A percentile compares a stretch with the other conserved stretches of the same genome.
These are phyloP conservation scores for Eulemur coronatus DNA, from an alignment of 2,797 vertebrate genomes.

Conservation along the genomic window DNA sequence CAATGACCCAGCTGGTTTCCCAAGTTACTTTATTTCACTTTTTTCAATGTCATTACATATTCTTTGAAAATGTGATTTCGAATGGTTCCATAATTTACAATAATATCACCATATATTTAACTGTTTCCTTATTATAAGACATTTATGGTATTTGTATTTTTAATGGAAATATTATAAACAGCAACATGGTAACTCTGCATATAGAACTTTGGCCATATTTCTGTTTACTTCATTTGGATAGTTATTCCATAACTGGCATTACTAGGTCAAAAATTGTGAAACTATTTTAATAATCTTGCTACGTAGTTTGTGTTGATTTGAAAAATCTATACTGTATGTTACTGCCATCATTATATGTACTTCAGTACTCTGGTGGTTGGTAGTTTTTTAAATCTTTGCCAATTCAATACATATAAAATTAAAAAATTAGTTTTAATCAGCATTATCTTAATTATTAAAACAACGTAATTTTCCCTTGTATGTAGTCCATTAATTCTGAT, in stretches of 20 bases:
- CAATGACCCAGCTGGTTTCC: not conserved
- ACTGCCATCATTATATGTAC: not conserved
- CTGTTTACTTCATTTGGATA: not conserved
- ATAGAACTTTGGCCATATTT: not conserved
- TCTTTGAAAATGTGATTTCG: constrained; percentile 18
- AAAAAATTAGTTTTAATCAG: not conserved
- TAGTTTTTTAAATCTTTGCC: not conserved
- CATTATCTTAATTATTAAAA: not conserved
- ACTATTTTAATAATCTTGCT: not conserved
- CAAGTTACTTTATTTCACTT: not conserved
- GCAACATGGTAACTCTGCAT: not conserved
- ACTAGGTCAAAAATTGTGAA: not conserved
- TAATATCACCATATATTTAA: not conserved
- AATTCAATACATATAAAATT: not conserved
- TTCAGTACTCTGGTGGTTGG: not conserved
- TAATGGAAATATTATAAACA: not conserved
- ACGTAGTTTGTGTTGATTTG: not conserved
- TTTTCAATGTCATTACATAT: not conserved
- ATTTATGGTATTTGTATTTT: not conserved
- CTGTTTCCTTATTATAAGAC: not conserved
- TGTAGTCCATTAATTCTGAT: not conserved
- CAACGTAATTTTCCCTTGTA: not conserved
- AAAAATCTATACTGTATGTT: not conserved
- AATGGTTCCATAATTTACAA: not conserved
- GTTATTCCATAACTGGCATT: not conserved